Conservation (phyloP, 2,797 vertebrate species). For the Microhierax caerulescens region DNA sequence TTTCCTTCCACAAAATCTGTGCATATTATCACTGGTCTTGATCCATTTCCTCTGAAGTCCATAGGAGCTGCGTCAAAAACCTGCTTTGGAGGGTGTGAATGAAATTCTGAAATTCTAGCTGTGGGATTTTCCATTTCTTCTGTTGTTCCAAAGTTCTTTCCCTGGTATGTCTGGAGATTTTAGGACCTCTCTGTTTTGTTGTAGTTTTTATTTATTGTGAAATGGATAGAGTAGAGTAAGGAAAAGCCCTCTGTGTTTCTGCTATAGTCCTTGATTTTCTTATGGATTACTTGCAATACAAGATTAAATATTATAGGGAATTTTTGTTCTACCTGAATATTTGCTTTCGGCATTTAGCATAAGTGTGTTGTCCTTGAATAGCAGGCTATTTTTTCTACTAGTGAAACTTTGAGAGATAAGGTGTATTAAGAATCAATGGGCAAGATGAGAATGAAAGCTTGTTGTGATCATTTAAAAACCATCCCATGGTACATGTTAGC, state of each 20-base stretch:
- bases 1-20: neutral
- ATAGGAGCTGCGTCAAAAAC: neutral
- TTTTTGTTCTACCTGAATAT: neutral
- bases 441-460: neutral
- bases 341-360: neutral
- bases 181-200: neutral
- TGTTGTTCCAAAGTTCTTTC: neutral
- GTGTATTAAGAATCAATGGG: neutral
- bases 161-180: neutral
- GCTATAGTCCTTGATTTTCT: neutral
- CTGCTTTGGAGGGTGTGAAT: neutral
- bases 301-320: neutral
- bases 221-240: neutral
- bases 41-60: neutral
- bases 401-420: neutral
- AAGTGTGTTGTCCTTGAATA: neutral
- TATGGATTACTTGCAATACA: neutral
- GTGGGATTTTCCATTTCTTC: neutral
- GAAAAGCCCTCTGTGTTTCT: neutral
- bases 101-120: neutral
- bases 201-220: neutral
- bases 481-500: neutral
- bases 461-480: neutral
- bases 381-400: neutral
- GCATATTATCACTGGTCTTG: accelerated